Conservation (phyloP, 2,113 vertebrate species). For the Rhea americana region DNA sequence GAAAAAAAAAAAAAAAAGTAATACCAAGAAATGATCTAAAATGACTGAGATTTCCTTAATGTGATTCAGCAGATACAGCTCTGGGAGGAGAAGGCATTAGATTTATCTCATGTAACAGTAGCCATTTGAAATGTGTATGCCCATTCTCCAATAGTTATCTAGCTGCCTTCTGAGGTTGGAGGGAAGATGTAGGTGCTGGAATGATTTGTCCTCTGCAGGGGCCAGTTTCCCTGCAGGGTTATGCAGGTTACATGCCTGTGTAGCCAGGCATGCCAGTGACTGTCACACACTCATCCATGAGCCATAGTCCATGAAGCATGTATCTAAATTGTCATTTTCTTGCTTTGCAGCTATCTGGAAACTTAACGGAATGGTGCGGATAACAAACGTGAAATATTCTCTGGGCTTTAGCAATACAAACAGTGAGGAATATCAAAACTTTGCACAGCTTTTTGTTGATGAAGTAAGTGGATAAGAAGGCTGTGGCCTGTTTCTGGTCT, state of each 20-base stretch:
- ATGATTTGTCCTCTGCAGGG: neutral
- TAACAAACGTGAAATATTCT: conserved; percentile 76
- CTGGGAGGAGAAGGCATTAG: neutral
- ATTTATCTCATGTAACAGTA: neutral
- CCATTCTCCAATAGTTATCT: neutral
- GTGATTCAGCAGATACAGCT: neutral
- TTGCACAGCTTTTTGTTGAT: conserved; percentile 69
- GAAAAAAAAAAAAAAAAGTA: neutral
- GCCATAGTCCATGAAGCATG: rapidly evolving
- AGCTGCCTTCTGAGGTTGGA: neutral
- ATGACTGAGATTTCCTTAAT: neutral
- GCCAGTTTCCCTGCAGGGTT: rapidly evolving
- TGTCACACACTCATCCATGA: neutral
- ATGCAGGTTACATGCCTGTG: too few relatives aligned
- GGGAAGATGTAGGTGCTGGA: neutral
- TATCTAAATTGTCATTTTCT: neutral
- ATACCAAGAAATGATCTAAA: neutral
- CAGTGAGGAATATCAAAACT: conserved; percentile 76
- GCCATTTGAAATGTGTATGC: neutral
- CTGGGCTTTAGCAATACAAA: conserved; percentile 69
- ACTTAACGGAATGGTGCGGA: conserved; percentile 68
- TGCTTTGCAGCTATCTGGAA: conserved; percentile 74
- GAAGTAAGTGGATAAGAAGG: conserved; percentile 71
- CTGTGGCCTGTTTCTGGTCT: rapidly evolving
- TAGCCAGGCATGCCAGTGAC: neutral